phyloP scores from a whole-genome alignment of 2,113 vertebrate species.

The Xenopus tropicalis region DNA sequence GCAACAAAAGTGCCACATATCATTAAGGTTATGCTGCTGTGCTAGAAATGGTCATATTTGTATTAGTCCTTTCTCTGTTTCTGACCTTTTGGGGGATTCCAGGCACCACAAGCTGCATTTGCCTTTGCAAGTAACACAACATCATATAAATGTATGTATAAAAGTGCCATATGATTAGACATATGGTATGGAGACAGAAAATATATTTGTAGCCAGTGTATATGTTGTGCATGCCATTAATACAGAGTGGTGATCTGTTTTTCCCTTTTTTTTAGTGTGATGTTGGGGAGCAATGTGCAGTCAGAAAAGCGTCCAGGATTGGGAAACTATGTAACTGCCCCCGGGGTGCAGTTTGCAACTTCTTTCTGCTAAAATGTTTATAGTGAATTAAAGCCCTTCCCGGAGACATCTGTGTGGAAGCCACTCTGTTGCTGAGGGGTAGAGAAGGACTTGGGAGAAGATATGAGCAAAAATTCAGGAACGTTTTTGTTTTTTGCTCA shows the following conservation, averaged over 20 bases:
- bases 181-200: too few species aligned
- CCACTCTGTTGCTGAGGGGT: background rate
- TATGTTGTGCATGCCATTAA: too few species aligned
- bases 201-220: too few species aligned
- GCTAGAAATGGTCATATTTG: too few species aligned
- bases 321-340: slow-evolving; percentile 72
- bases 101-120: too few species aligned
- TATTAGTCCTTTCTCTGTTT: too few species aligned
- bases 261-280: slow-evolving; percentile 57
- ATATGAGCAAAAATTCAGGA: slow-evolving; percentile 11
- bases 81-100: too few species aligned
- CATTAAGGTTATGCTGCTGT: too few species aligned
- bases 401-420: background rate
- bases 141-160: too few species aligned
- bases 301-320: slow-evolving; percentile 71
- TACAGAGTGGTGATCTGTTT: background rate
- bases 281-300: slow-evolving; percentile 66
- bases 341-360: slow-evolving; percentile 63
- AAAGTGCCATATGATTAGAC: too few species aligned
- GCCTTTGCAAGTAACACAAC: too few species aligned
- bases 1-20: too few species aligned
- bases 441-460: slow-evolving; percentile 2
- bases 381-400: slow-evolving; percentile 46
- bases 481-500: slow-evolving; percentile 28
- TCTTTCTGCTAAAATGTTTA: slow-evolving; percentile 75